phyloP scores from a whole-genome alignment of 2,888 invertebrate genomes.

The Chrysotoxum bicinctum region DNA sequence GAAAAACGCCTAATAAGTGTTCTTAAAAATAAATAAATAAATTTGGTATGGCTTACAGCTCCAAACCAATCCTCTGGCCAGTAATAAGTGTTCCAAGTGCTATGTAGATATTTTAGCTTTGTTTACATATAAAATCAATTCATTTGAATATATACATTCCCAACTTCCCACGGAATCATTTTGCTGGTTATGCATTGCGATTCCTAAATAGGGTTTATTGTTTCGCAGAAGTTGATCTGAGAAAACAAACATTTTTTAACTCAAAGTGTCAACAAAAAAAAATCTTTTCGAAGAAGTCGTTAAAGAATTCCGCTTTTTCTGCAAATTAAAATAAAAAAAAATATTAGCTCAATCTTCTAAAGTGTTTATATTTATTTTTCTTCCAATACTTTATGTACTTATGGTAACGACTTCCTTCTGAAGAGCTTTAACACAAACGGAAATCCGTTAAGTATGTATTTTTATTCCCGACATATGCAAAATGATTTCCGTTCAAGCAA shows the following conservation, averaged over 20 bases:
- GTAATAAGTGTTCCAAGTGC: too few species aligned
- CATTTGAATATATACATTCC: too few species aligned
- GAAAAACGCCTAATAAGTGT: too few species aligned
- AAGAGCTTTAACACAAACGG: conserved; percentile 10
- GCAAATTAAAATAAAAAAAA: not conserved
- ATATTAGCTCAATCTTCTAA: not conserved
- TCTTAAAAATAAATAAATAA: too few species aligned
- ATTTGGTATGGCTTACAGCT: too few species aligned
- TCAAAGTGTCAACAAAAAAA: not conserved
- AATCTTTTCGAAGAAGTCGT: not conserved
- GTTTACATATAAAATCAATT: too few species aligned
- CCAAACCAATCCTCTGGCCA: too few species aligned
- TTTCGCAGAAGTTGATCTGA: not conserved
- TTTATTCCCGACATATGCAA: conserved; percentile 6
- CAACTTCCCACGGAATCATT: not conserved
- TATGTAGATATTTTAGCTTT: too few species aligned
- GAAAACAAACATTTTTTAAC: not conserved
- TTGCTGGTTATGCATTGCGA: not conserved
- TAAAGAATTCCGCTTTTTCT: not conserved
- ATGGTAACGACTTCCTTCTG: not conserved
- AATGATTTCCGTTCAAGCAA: conserved; percentile 20
- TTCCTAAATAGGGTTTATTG: not conserved
- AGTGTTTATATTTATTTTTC: not conserved
- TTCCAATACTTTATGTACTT: not conserved
- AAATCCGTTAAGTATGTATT: conserved; percentile 1